A percentile compares a stretch with the other conserved stretches of the same genome.
phyloP scores from a whole-genome alignment of 2,888 invertebrate species.

The Hydrotaea diabolus region DNA sequence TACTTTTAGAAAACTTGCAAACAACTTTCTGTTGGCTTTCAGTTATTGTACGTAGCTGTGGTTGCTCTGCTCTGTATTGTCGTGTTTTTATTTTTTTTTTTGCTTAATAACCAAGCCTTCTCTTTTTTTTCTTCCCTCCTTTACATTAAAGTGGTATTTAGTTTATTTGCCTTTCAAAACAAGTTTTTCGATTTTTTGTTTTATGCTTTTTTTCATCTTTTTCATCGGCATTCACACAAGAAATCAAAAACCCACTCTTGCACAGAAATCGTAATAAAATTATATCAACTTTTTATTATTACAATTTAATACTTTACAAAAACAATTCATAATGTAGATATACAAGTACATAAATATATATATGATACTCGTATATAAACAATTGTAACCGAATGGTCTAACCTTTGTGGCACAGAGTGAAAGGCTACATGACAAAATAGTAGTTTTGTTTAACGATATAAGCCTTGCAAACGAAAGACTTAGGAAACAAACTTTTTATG shows the following conservation, averaged over 20 bases:
- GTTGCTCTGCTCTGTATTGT: too few relatives aligned
- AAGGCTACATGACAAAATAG: conserved; percentile 30
- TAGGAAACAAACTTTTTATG: conserved; percentile 21
- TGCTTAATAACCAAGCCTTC: conserved; percentile 31
- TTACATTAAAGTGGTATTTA: conserved; percentile 42
- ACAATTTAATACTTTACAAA: background rate
- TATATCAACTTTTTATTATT: conserved; percentile 32
- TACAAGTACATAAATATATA: background rate
- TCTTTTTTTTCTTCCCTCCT: background rate
- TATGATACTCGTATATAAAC: background rate
- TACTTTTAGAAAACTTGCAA: background rate
- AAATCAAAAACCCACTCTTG: conserved; percentile 25
- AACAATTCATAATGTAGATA: too few relatives aligned
- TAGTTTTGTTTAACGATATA: conserved; percentile 16
- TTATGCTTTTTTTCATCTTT: too few relatives aligned
- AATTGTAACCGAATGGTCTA: too few relatives aligned
- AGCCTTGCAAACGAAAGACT: conserved; percentile 20
- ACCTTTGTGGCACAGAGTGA: conserved; percentile 45
- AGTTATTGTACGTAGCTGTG: background rate
- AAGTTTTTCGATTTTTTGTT: background rate
- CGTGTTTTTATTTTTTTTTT: too few relatives aligned
- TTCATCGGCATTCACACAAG: conserved; percentile 1
- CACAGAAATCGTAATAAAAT: conserved; percentile 34
- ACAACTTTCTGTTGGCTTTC: conserved; percentile 15
- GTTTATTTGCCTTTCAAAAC: conserved; percentile 1